Percentiles rank a stretch among this genome's conserved stretches.
phyloP scores from a whole-genome alignment of 2,888 invertebrate species.

The Teleogryllus oceanicus region DNA sequence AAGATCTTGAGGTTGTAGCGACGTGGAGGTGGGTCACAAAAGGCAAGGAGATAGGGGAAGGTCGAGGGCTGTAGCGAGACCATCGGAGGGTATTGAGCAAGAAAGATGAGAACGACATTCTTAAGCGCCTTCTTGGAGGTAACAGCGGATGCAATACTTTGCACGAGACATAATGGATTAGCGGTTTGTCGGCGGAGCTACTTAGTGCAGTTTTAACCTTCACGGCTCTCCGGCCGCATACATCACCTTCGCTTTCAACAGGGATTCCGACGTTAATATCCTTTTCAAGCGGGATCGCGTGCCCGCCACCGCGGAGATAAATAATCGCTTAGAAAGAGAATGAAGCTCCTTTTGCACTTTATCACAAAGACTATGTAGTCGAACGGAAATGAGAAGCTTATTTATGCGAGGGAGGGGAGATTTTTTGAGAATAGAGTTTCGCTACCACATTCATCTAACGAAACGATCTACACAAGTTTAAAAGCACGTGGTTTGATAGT shows the following conservation, averaged over 20 bases:
- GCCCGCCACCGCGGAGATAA: background rate
- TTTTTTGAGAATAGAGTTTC: background rate
- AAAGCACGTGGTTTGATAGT: too few relatives aligned
- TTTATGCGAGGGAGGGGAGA: background rate
- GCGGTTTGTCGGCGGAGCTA: conserved; percentile 1
- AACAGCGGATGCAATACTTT: too few relatives aligned
- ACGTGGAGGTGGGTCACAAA: too few relatives aligned
- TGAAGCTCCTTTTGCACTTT: background rate
- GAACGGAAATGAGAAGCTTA: background rate
- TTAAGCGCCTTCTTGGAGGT: background rate
- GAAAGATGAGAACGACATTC: background rate
- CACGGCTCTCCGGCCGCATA: background rate
- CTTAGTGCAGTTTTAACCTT: background rate
- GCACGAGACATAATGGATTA: background rate
- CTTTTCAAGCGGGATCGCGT: background rate
- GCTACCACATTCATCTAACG: too few relatives aligned
- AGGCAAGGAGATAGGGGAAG: too few relatives aligned
- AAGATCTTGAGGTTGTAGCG: too few relatives aligned
- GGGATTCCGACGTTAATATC: background rate
- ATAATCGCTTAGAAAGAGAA: background rate
- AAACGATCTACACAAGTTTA: too few relatives aligned
- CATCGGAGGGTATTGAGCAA: too few relatives aligned
- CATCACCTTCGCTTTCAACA: conserved; percentile 8
- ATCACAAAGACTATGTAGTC: background rate
- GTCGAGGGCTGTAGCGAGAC: too few relatives aligned